phyloP scores from a whole-genome alignment of 2,113 vertebrate genomes.

The Phalacrocorax pelagicus region DNA sequence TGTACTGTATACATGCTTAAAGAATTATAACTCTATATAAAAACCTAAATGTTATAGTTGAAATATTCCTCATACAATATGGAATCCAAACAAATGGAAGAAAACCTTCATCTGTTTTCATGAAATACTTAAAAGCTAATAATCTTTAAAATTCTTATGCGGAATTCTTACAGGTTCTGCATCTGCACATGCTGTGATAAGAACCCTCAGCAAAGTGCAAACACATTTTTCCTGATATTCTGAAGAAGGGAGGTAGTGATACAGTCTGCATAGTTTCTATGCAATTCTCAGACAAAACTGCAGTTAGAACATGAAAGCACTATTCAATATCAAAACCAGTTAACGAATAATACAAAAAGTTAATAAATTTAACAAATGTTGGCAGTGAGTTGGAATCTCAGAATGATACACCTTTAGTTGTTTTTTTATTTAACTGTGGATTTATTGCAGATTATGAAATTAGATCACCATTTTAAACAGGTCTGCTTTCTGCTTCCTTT shows the following conservation, averaged over 20 bases:
- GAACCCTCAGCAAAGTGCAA: background rate
- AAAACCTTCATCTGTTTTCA: background rate
- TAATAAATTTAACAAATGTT: background rate
- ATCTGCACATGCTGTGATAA: background rate
- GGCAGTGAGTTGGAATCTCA: background rate
- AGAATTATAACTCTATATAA: background rate
- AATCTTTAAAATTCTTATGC: background rate
- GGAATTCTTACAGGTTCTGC: background rate
- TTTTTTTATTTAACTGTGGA: background rate
- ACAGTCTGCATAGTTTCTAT: fast-evolving
- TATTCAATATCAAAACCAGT: background rate
- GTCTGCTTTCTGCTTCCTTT: background rate
- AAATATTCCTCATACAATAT: background rate
- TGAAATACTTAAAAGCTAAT: background rate
- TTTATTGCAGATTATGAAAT: background rate
- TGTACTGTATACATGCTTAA: background rate
- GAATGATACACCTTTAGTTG: background rate
- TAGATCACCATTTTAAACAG: background rate
- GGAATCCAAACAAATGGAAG: background rate
- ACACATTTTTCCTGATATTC: background rate
- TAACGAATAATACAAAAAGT: background rate
- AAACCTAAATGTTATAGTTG: background rate
- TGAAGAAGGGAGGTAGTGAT: background rate
- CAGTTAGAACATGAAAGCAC: background rate
- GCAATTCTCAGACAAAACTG: background rate